Evolutionary conservation across 1,140 invertebrate genomes (phyloP).

Genomic region (Drosophila santomea): DNA sequence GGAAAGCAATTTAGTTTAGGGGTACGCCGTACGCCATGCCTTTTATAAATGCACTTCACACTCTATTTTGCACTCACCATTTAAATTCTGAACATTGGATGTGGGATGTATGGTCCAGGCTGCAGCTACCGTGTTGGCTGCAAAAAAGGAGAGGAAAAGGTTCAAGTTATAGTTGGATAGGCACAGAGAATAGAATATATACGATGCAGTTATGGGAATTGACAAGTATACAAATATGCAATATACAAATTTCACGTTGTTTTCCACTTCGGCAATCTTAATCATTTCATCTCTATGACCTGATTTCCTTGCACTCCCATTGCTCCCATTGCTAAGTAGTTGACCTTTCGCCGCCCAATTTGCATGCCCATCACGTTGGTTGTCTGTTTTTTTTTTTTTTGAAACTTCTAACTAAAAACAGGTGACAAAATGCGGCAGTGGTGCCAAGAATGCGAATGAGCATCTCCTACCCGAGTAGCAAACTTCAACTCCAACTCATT

Average conservation of each 20-base stretch:
- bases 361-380: conserved; percentile 55
- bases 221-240: neutral
- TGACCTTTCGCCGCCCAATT: conserved; percentile 26
- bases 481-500: conserved; percentile 58
- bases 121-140: conserved; percentile 37
- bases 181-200: neutral
- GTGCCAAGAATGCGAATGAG: conserved; percentile 21
- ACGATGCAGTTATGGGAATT: neutral
- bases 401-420: conserved; percentile 20
- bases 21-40: conserved; percentile 4
- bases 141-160: conserved; percentile 4
- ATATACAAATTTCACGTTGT: neutral
- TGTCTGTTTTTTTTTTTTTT: conserved; percentile 21
- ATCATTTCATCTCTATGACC: neutral
- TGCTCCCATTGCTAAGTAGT: neutral
- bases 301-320: neutral
- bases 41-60: conserved; percentile 67
- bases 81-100: conserved; percentile 69
- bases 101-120: neutral
- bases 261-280: too few species aligned
- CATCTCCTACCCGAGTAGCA: conserved; percentile 14
- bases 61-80: conserved; percentile 73
- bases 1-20: conserved; percentile 71
- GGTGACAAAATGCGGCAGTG: conserved; percentile 25
- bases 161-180: neutral